Evolutionary conservation across 2,797 vertebrate genomes (phyloP).

Genomic region (Meriones psammophilus): DNA sequence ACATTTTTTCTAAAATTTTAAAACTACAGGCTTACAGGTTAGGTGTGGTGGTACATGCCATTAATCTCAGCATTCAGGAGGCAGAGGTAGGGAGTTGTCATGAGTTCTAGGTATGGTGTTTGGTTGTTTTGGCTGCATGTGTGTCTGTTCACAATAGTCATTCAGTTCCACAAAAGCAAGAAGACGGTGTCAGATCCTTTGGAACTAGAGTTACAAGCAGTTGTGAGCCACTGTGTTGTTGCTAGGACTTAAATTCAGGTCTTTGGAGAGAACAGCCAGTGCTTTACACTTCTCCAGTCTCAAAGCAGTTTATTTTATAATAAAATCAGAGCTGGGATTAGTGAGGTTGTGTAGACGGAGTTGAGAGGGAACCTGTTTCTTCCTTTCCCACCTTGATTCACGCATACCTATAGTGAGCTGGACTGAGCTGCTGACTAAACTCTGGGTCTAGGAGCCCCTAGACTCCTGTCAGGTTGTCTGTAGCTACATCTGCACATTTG

Average conservation of each 20-base stretch:
- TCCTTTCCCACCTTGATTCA: background rate
- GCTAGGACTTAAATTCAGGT: background rate
- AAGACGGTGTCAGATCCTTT: background rate
- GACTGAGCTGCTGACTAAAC: background rate
- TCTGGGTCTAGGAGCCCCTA: background rate
- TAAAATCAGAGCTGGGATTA: background rate
- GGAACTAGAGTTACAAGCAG: background rate
- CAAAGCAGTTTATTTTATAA: background rate
- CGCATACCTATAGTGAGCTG: background rate
- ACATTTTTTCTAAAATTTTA: background rate
- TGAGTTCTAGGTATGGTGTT: background rate
- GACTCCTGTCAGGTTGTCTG: accelerated
- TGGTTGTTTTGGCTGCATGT: background rate
- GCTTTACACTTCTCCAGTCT: background rate
- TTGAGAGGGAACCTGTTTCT: accelerated
- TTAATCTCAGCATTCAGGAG: background rate
- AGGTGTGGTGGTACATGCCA: background rate
- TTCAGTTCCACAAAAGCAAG: background rate
- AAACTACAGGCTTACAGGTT: background rate
- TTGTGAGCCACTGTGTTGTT: background rate
- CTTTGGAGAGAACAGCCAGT: background rate
- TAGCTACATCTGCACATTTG: accelerated
- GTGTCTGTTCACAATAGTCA: background rate
- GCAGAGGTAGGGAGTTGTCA: background rate
- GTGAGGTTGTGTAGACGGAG: too few relatives aligned